phyloP scores from a whole-genome alignment of 2,113 vertebrate species.

The Parotia lawesii region DNA sequence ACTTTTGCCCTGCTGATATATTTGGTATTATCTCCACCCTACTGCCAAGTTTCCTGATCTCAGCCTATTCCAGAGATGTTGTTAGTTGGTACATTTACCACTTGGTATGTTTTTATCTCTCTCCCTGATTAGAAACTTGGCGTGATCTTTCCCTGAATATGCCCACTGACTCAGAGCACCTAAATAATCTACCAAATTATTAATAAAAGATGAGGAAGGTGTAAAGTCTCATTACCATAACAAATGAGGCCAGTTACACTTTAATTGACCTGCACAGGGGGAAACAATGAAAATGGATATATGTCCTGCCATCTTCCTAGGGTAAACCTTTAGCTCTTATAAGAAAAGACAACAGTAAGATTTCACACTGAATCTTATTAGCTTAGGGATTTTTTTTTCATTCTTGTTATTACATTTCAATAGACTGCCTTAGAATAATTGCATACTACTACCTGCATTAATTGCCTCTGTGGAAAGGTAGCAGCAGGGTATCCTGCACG shows the following conservation, averaged over 20 bases:
- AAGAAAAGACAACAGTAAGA: background rate
- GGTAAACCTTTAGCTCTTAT: background rate
- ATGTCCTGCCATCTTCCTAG: background rate
- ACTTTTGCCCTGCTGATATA: background rate
- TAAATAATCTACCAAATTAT: background rate
- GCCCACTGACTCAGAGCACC: background rate
- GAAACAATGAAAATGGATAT: background rate
- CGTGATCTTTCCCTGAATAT: background rate
- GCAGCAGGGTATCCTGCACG: background rate
- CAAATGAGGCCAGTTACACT: background rate
- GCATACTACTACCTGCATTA: accelerated
- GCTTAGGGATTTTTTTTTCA: background rate
- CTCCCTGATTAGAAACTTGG: background rate
- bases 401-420: background rate
- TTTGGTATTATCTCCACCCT: background rate
- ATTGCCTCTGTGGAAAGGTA: background rate
- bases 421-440: background rate
- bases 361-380: background rate
- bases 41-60: background rate
- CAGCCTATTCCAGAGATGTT: background rate
- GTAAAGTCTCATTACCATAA: background rate
- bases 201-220: background rate
- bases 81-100: background rate
- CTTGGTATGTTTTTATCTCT: background rate
- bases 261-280: background rate